A percentile compares a stretch with the other conserved stretches of the same genome.
Conservation (phyloP, 2,113 vertebrate genomes). For the Platysteira castanea region DNA sequence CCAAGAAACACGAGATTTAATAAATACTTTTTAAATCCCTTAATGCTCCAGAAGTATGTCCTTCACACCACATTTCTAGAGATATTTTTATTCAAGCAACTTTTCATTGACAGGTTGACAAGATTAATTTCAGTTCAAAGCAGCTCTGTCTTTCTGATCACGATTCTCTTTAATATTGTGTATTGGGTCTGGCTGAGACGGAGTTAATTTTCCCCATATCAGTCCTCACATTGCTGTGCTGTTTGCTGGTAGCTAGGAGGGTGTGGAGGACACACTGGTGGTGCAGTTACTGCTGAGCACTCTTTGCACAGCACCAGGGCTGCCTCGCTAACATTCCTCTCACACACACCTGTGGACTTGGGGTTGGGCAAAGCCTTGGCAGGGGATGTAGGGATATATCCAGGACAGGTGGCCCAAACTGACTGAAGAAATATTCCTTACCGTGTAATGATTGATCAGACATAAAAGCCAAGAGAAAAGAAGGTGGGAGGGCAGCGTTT, state of each 20-base stretch:
- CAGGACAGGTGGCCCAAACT: background rate
- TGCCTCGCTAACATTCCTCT: accelerated
- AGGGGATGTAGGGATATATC: background rate
- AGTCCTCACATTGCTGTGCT: background rate
- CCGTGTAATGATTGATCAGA: background rate
- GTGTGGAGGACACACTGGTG: too few species aligned
- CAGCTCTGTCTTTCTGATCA: background rate
- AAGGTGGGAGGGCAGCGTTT: background rate
- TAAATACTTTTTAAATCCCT: background rate
- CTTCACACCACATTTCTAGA: background rate
- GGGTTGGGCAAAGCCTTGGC: background rate
- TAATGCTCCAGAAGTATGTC: background rate
- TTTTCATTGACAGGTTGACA: background rate
- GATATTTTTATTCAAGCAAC: background rate
- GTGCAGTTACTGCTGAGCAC: background rate
- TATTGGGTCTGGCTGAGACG: background rate
- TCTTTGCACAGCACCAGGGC: background rate
- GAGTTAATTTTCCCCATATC: background rate
- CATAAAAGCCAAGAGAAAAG: background rate
- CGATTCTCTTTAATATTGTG: background rate
- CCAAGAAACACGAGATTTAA: background rate
- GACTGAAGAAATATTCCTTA: accelerated
- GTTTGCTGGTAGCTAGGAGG: background rate
- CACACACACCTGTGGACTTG: background rate
- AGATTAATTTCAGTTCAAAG: background rate